Percentiles rank a stretch among this genome's conserved stretches.
phyloP scores from a whole-genome alignment of 2,888 invertebrate species.

The Drosophila subsilvestris region DNA sequence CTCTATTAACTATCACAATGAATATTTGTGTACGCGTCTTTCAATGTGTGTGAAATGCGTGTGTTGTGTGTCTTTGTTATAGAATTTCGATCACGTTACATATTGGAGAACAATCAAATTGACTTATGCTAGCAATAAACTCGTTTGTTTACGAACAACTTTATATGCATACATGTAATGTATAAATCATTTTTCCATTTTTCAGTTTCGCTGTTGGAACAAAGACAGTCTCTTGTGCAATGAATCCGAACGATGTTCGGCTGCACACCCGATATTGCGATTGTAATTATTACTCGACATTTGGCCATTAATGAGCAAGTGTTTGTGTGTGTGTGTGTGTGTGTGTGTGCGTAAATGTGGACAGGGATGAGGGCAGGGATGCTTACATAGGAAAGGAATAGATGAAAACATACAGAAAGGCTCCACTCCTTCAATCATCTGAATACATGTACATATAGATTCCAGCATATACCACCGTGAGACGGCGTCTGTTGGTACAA shows the following conservation, averaged over 20 bases:
- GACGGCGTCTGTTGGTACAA: conserved; percentile 21
- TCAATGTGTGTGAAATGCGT: conserved; percentile 26
- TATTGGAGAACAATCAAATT: conserved; percentile 37
- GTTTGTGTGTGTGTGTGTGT: conserved; percentile 34
- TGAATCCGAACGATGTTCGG: conserved; percentile 43
- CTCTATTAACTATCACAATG: conserved; percentile 67
- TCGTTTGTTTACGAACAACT: conserved; percentile 37
- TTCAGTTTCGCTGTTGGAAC: conserved; percentile 63
- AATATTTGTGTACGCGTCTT: conserved; percentile 55
- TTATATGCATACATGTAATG: conserved; percentile 41
- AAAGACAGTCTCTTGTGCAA: conserved; percentile 78
- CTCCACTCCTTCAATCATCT: conserved; percentile 4
- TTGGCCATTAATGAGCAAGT: conserved; percentile 74
- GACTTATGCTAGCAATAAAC: conserved; percentile 46
- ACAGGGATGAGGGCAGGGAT: conserved; percentile 26
- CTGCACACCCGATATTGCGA: conserved; percentile 42
- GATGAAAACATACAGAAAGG: conserved; percentile 20
- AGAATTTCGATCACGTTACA: conserved; percentile 33
- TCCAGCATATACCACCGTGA: background rate
- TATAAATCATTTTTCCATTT: conserved; percentile 24
- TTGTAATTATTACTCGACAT: conserved; percentile 48
- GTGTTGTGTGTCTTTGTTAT: conserved; percentile 32
- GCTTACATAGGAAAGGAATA: conserved; percentile 2
- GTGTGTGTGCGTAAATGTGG: conserved; percentile 53
- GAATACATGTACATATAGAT: conserved; percentile 7